Base-by-base conservation (phyloP, 2,888 invertebrate genomes). In the Aleiodes leptofemur region DNA sequence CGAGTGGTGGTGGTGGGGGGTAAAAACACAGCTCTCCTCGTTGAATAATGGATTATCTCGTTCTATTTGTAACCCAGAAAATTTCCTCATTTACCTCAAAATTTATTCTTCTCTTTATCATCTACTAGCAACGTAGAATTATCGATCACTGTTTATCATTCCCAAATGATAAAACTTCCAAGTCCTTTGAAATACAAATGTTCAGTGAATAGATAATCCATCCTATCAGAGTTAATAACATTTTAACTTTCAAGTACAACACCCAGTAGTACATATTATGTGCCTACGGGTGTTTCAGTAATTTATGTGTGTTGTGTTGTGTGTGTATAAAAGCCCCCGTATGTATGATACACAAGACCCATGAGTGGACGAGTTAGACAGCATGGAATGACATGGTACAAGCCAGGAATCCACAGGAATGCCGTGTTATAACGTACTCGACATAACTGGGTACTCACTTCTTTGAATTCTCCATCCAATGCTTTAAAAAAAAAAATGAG, bases 321-420 rank as follows among this genome's bases (percentile, higher is more conserved):
- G 23, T 23, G 23, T 23, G 59, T 55, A 61, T 66, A 77, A 50
- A 69, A 77, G 59, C 57, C 68, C 57, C 68, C 57, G 48, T 59
- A 51, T 61, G 72, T 72, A 50, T 71, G 53, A 72, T 72, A 23
- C 23, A 50, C 73, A 48, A 48, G 23, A 51, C 57, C 57, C 70
- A 56, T 38, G 31, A 56, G 51, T 23, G 43, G 56, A 53, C 56
- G 68, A 51, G 68, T 51, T 68, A 31, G 51, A 51, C 68, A 16
- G 16, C 23, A 23, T 23, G 51, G 50, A 31, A 51, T 51, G 51
- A 68, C 50, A 68, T 31, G 51, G 68, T 64, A 64, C 53, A 75
- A 75, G 66, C 43, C 23, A 43, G 57, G 69, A 75, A 75, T 75
- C 56, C 66, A 55, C 56, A 71, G 66, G 74, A 75, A 75, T 75